Evolutionary conservation across 2,113 vertebrate species (phyloP), one percentile per base, ranked within the genome.

Genomic region (Eleginops maclovinus): DNA sequence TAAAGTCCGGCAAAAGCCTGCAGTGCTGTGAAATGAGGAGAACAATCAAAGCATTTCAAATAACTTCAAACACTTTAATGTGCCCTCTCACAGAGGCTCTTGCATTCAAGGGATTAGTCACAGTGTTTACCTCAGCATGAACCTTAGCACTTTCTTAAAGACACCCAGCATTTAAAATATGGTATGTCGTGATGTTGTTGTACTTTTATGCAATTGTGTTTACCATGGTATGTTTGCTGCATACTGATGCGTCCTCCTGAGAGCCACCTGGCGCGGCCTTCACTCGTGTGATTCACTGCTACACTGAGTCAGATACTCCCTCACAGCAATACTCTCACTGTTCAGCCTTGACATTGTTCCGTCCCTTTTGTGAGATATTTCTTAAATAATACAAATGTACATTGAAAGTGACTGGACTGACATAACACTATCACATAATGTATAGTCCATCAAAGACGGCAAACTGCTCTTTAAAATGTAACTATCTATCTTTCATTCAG

Each of bases 281-380:
- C 83, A 46, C 62, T 79, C 3, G 3, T 47, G 79, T 93, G 88
- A 94, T 83, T 92, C 86, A 94, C 74, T 56, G 67, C 81, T 76
- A 49, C 62, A 49, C 81, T 90, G 88, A 91, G 84, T 92, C 89
- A 92, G 49, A 82, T 78, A 54, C 77, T 88, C 87, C 78, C 83
- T 89, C 82, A 26, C 79, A 74, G 64, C 51, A 86, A 70, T 72
- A 68, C 58, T 79, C 72, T 75, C 58, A 64, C 53, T 62, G 73
- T 10, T 54, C 63, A 26, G 46, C 67, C 56, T 65, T 85, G 68
- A 84, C 59, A 72, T 55, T 15, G 64, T 54, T 14, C 28, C 55
- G 11, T 60, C 40, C 40, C 36, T 44, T 61, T 17, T 51, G 44
- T 65, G 16, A 55, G 17, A 50, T 55, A 54, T 67, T 71, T 75